These are phyloP conservation scores for Hypena proboscidalis DNA, from an alignment of 2,888 invertebrate genomes.

Conservation along the genomic window DNA sequence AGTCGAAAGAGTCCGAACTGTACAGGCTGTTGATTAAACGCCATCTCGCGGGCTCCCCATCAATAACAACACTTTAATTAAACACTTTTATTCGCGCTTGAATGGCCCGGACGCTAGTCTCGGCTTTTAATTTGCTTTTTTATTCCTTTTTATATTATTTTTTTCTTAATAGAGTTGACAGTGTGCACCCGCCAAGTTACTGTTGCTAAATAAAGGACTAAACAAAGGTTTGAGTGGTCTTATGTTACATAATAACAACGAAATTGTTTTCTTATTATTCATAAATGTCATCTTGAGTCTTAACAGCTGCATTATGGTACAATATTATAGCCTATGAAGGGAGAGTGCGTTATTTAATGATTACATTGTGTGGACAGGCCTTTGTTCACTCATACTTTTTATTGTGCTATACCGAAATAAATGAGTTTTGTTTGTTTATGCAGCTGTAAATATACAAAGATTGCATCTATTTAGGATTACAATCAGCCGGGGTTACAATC, in stretches of 20 bases:
- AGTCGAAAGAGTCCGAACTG: slow-evolving; percentile 62
- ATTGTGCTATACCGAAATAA: background rate
- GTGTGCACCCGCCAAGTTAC: slow-evolving; percentile 41
- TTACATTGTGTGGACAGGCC: slow-evolving; percentile 6
- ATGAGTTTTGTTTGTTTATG: background rate
- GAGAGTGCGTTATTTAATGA: slow-evolving; percentile 1
- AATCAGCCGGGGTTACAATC: no score
- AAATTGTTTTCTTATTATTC: slow-evolving; percentile 36
- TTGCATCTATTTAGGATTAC: no score
- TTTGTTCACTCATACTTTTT: background rate
- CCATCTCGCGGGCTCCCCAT: slow-evolving; percentile 82
- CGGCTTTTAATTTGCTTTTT: slow-evolving; percentile 73
- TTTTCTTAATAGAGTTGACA: slow-evolving; percentile 66
- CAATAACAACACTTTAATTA: slow-evolving; percentile 84
- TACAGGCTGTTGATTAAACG: slow-evolving; percentile 79
- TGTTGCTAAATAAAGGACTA: slow-evolving; percentile 51
- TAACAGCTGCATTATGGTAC: slow-evolving; percentile 27
- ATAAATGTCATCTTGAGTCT: slow-evolving; percentile 31
- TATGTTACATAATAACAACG: slow-evolving; percentile 30
- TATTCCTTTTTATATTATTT: slow-evolving; percentile 51
- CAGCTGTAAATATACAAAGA: background rate
- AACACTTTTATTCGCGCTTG: slow-evolving; percentile 80
- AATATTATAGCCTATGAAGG: slow-evolving; percentile 10
- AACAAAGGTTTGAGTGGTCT: slow-evolving; percentile 53
- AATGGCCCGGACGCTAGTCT: slow-evolving; percentile 69